Conservation (phyloP, 1,140 invertebrate species). For the Microplitis demolitor region DNA sequence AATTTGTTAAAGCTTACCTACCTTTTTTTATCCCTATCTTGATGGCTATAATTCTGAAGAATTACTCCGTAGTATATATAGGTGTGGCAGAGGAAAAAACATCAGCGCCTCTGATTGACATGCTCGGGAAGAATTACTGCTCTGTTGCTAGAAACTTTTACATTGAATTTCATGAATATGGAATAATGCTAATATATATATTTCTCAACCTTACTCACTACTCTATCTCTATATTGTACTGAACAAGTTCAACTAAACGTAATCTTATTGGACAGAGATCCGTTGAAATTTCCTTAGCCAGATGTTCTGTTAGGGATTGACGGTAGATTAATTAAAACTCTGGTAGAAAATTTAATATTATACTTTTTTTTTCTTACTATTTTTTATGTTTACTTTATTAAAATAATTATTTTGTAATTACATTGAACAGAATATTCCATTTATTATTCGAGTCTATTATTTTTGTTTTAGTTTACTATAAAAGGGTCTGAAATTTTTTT, state of each 20-base stretch:
- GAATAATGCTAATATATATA: conserved; percentile 29
- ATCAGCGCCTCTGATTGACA: conserved; percentile 26
- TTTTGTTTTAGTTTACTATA: no score
- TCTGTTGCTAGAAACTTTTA: conserved; percentile 27
- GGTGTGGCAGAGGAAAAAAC: neutral
- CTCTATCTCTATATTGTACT: conserved; percentile 21
- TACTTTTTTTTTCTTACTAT: no score
- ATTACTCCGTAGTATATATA: neutral
- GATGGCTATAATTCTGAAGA: neutral
- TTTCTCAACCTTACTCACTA: neutral
- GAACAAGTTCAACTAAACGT: conserved; percentile 35
- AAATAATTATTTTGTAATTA: no score
- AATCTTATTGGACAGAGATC: conserved; percentile 35
- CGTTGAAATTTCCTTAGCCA: conserved; percentile 29
- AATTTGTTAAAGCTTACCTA: no score
- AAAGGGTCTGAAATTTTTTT: no score
- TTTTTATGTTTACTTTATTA: no score
- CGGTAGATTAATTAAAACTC: neutral
- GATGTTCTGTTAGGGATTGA: conserved; percentile 23
- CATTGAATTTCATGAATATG: conserved; percentile 33
- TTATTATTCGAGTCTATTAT: no score
- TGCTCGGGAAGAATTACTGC: conserved; percentile 29
- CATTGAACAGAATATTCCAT: no score
- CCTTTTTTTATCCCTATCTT: no score
- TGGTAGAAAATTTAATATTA: neutral